Base-by-base conservation (phyloP, 2,113 vertebrate species). In the Neodontobutis hainanensis region DNA sequence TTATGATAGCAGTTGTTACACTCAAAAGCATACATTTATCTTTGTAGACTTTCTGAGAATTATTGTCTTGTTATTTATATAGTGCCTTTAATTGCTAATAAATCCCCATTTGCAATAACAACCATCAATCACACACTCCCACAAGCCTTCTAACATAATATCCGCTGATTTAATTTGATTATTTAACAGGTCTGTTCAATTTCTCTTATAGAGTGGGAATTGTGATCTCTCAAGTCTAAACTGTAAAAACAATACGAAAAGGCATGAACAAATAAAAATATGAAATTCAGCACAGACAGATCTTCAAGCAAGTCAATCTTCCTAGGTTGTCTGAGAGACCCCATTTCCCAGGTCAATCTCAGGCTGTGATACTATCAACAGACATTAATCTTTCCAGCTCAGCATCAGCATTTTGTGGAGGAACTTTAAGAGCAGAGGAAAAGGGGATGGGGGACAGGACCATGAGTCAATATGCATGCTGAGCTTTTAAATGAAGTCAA, bases 401-500 rank as follows among this genome's bases (percentile, higher is more conserved):
- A 64, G 55, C 65, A 78, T 85, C 78, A 81, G 82, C 85, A 70
- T 84, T 57, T 82, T 80, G 60, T 45, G 49, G 19, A 50, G 65
- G 61, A 61, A 80, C 72, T 87, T 85, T 82, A 82, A 60, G 50
- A 80, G 78, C 35, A 49, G 66, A 65, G 69, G 73, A 67, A 74
- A 66, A 56, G 66, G 15, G 55, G 57, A 38, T 46, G 16, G 57
- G 36, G 73, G 62, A 72, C 53, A 69, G 70, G 69, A 73, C 45
- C 73, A 68, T 64, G 59, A 76, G 73, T 83, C 79, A 82, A 74
- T 45, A 48, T 16, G 40, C 65, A 45, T 50, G 61, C 64, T 68
- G 77, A 45, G 68, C 69, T 80, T 89, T 87, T 80, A 85, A 88
- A 88, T 81, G 45, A 87, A 76, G 47, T 40, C 49, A 66, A 75